Percentiles rank a stretch among this genome's conserved stretches.
Conservation (phyloP, 2,113 vertebrate species). For the Pangasianodon hypophthalmus region DNA sequence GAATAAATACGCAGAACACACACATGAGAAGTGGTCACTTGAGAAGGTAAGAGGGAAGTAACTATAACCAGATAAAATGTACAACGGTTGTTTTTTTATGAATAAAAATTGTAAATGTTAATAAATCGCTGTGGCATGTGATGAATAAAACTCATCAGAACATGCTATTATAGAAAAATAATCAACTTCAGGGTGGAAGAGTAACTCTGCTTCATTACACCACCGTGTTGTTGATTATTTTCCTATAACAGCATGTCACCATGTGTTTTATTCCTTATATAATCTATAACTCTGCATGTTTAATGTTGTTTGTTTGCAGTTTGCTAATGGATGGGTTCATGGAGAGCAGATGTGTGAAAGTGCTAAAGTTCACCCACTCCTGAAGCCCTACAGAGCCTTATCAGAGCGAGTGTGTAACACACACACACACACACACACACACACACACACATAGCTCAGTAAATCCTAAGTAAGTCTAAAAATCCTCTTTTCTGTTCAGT, state of each 20-base stretch:
- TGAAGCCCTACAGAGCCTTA: constrained; percentile 92
- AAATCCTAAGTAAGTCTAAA: neutral
- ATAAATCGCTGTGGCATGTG: too few species aligned
- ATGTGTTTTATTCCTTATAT: neutral
- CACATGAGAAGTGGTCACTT: constrained; percentile 95
- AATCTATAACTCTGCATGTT: neutral
- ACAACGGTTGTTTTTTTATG: neutral
- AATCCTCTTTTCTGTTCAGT: neutral
- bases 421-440: neutral
- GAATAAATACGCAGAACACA: constrained; percentile 93
- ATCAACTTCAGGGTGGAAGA: neutral
- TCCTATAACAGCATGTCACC: neutral
- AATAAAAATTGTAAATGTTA: neutral
- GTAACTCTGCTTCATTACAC: neutral
- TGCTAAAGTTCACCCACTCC: constrained; percentile 88
- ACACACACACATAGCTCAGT: neutral
- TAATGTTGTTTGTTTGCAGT: constrained; percentile 71
- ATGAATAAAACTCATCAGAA: neutral
- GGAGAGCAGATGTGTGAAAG: constrained; percentile 90
- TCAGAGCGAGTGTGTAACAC: constrained; percentile 87
- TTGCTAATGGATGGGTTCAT: constrained; percentile 92
- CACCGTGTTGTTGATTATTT: neutral
- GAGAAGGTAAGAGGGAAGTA: constrained; percentile 82
- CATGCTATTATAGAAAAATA: neutral
- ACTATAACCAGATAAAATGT: neutral